These are phyloP conservation scores for Trematocara unimaculatum DNA, from an alignment of 2,113 vertebrate genomes.

Conservation along the genomic window DNA sequence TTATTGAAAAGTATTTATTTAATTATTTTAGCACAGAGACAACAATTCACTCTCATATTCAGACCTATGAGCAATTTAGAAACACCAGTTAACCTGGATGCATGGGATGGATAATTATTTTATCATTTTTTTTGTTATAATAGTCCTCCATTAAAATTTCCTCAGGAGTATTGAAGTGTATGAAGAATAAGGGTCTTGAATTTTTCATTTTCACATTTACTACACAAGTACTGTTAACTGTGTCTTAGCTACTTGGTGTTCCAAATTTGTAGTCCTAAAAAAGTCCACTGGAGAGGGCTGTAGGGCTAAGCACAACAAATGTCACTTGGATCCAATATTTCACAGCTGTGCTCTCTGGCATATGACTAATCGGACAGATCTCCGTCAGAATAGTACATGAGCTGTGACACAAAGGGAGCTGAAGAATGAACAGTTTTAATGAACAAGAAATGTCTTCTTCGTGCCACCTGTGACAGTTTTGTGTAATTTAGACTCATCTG, in stretches of 20 bases:
- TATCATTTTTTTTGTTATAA: background rate
- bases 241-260: background rate
- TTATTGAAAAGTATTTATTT: background rate
- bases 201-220: background rate
- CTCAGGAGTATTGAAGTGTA: background rate
- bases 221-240: background rate
- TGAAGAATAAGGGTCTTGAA: background rate
- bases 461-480: background rate
- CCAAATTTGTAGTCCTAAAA: background rate
- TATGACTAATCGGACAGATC: constrained; percentile 38
- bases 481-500: background rate
- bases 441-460: background rate
- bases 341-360: constrained; percentile 24
- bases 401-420: background rate
- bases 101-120: background rate
- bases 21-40: background rate
- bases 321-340: background rate
- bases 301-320: background rate
- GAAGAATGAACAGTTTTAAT: background rate
- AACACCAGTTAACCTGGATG: background rate
- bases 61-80: background rate
- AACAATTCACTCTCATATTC: background rate
- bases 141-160: background rate
- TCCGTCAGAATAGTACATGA: constrained; percentile 26
- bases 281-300: constrained; percentile 31